phyloP scores from a whole-genome alignment of 2,888 invertebrate species.

The Venusia cambrica region DNA sequence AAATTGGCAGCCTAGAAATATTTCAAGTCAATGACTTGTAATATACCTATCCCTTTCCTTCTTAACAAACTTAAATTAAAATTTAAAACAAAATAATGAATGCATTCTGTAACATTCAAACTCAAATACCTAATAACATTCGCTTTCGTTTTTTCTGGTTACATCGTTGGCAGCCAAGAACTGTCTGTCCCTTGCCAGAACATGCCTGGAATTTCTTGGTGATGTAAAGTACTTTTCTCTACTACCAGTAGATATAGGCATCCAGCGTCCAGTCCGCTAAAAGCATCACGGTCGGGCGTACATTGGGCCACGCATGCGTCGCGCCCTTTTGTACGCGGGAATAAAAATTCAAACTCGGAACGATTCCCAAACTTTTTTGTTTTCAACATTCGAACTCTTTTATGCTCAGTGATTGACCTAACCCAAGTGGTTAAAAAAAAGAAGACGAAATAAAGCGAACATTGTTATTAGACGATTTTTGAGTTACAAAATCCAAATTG shows the following conservation, averaged over 20 bases:
- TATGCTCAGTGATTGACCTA: no score
- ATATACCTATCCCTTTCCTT: no score
- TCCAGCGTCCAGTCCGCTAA: slow-evolving; percentile 63
- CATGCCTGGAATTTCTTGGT: slow-evolving; percentile 40
- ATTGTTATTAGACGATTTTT: no score
- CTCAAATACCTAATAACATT: no score
- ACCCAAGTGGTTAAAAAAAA: no score
- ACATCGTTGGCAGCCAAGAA: slow-evolving; percentile 27
- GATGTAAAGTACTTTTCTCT: slow-evolving; percentile 45
- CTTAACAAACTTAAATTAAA: no score
- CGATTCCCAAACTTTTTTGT: slow-evolving; percentile 16
- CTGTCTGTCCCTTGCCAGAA: slow-evolving; percentile 29
- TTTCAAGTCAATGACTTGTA: no score
- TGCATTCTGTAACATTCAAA: no score
- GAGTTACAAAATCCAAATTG: no score
- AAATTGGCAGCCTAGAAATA: slow-evolving; percentile 34
- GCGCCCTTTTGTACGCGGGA: slow-evolving; percentile 42
- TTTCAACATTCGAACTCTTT: slow-evolving; percentile 11
- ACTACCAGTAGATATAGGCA: slow-evolving; percentile 54
- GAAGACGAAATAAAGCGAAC: no score
- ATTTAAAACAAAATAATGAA: no score
- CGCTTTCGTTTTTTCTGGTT: slow-evolving; percentile 13
- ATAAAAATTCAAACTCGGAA: slow-evolving; percentile 21
- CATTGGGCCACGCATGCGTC: slow-evolving; percentile 47
- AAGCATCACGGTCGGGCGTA: slow-evolving; percentile 60